Percentiles rank a stretch among this genome's conserved stretches.
Conservation (phyloP, 2,113 vertebrate species). For the Dryoscopus gambensis region DNA sequence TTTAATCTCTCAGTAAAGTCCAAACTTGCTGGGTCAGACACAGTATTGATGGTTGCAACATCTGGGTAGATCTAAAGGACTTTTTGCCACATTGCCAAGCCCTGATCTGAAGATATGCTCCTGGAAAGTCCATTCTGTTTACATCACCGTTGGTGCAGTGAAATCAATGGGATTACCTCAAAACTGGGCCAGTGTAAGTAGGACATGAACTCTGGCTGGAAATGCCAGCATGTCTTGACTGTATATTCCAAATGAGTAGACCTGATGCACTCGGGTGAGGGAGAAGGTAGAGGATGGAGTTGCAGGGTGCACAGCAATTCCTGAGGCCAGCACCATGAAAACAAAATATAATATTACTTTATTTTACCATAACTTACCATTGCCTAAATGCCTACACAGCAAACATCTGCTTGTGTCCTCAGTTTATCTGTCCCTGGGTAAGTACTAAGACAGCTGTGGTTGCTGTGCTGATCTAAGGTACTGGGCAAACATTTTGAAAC, state of each 20-base stretch:
- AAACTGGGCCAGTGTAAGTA: background rate
- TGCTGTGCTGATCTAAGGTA: constrained; percentile 19
- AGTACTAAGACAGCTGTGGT: constrained; percentile 38
- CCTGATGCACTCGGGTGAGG: background rate
- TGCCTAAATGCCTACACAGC: constrained; percentile 6
- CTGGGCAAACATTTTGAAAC: background rate
- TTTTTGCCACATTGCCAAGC: background rate
- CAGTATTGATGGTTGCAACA: background rate
- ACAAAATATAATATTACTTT: background rate
- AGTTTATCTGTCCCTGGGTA: constrained; percentile 49
- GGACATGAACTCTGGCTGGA: background rate
- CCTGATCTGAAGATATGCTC: background rate
- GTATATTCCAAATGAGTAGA: background rate
- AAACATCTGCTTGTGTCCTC: constrained; percentile 30
- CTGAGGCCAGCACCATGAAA: background rate
- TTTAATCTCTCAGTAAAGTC: background rate
- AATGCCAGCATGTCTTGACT: background rate
- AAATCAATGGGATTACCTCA: background rate
- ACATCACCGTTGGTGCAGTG: background rate
- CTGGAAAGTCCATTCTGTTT: background rate
- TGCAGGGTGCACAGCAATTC: background rate
- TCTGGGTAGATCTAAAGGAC: background rate
- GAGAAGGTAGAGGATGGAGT: background rate
- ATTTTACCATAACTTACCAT: background rate
- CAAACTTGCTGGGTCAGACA: background rate